phyloP scores from a whole-genome alignment of 2,113 vertebrate species.

The Saccopteryx bilineata region DNA sequence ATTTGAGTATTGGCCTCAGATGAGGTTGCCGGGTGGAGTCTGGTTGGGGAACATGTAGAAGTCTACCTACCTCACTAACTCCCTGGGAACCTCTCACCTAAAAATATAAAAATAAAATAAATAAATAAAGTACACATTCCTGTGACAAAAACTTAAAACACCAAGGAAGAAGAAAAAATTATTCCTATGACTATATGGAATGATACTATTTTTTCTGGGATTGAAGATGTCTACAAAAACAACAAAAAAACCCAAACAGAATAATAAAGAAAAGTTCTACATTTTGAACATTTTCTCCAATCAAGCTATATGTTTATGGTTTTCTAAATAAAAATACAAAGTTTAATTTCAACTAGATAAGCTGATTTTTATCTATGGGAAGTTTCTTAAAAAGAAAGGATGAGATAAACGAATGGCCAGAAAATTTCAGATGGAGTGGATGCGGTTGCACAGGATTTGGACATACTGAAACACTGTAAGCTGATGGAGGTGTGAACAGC shows the following conservation, averaged over 20 bases:
- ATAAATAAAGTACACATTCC: background rate
- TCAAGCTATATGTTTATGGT: background rate
- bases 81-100: too few species aligned
- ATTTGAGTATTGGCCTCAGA: too few species aligned
- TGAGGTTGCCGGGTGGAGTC: too few species aligned
- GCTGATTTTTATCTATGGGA: background rate
- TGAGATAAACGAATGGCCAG: background rate
- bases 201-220: background rate
- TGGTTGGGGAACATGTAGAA: too few species aligned
- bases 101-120: background rate
- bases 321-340: background rate
- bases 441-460: background rate
- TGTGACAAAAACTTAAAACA: constrained; percentile 19
- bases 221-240: background rate
- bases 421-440: background rate
- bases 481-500: accelerated
- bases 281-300: background rate
- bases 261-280: background rate
- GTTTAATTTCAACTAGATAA: background rate
- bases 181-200: background rate
- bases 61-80: too few species aligned
- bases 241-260: too few species aligned
- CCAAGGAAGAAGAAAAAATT: background rate
- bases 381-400: constrained; percentile 25
- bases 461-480: background rate